phyloP scores from a whole-genome alignment of 2,888 invertebrate genomes.

The Mylabris sibirica region DNA sequence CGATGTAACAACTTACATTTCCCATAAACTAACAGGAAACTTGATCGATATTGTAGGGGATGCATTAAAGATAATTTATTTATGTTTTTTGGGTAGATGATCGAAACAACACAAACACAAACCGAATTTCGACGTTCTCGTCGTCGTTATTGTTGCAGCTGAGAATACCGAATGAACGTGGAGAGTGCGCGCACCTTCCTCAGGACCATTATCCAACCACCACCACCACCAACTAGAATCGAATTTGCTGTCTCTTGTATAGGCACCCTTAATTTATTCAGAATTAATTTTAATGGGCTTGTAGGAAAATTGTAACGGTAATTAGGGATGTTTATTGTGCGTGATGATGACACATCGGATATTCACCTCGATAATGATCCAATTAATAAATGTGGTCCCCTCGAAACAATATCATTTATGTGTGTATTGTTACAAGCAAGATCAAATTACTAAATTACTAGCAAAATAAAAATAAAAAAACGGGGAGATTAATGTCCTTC shows the following conservation, averaged over 20 bases:
- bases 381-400: conserved; percentile 19
- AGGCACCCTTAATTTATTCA: conserved; percentile 12
- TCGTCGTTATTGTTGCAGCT: conserved; percentile 18
- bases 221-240: background rate
- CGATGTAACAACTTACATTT: conserved; percentile 29
- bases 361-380: background rate
- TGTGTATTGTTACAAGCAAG: background rate
- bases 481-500: background rate
- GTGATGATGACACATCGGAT: background rate
- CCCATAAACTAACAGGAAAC: conserved; percentile 19
- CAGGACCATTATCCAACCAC: background rate
- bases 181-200: conserved; percentile 27
- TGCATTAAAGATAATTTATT: background rate
- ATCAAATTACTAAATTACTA: background rate
- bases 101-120: no score
- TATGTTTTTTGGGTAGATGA: background rate
- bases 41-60: conserved; percentile 15
- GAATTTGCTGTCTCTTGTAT: no score
- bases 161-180: conserved; percentile 23
- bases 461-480: background rate
- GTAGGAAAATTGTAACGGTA: no score
- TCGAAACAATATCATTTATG: conserved; percentile 15
- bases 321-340: no score
- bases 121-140: no score
- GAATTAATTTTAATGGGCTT: background rate